Evolutionary conservation across 1,140 invertebrate species (phyloP).

Genomic region (Cheumatopsyche charites): DNA sequence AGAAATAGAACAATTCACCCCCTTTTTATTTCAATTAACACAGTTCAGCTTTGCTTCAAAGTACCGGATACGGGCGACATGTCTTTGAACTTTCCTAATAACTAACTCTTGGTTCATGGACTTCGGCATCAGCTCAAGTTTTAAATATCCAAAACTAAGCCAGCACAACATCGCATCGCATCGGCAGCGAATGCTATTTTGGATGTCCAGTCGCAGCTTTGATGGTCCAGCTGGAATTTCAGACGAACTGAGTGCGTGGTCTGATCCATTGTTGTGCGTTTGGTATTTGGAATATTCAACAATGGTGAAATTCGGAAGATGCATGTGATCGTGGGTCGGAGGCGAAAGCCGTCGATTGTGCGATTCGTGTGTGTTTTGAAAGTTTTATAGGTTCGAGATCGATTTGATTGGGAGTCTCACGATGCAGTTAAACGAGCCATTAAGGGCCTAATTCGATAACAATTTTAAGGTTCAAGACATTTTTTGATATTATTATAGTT

Average conservation of each 20-base stretch:
- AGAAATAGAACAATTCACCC: slow-evolving; percentile 8
- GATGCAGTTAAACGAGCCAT: too few relatives aligned
- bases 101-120: neutral
- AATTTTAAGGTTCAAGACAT: too few relatives aligned
- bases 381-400: too few relatives aligned
- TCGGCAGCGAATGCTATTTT: neutral
- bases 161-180: neutral
- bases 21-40: neutral
- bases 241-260: neutral
- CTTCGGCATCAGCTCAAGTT: neutral
- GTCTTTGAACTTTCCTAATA: neutral
- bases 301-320: slow-evolving; percentile 12
- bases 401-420: too few relatives aligned
- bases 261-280: neutral
- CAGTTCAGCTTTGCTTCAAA: slow-evolving; percentile 13
- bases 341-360: neutral
- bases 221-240: slow-evolving; percentile 4
- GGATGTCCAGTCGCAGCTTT: neutral
- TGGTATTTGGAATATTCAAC: neutral
- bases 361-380: too few relatives aligned
- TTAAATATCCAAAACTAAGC: neutral
- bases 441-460: too few relatives aligned
- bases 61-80: slow-evolving; percentile 19
- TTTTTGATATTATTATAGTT: too few relatives aligned
- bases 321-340: neutral